Base-by-base conservation (phyloP, 1,140 invertebrate genomes). In the Trichogramma pretiosum region DNA sequence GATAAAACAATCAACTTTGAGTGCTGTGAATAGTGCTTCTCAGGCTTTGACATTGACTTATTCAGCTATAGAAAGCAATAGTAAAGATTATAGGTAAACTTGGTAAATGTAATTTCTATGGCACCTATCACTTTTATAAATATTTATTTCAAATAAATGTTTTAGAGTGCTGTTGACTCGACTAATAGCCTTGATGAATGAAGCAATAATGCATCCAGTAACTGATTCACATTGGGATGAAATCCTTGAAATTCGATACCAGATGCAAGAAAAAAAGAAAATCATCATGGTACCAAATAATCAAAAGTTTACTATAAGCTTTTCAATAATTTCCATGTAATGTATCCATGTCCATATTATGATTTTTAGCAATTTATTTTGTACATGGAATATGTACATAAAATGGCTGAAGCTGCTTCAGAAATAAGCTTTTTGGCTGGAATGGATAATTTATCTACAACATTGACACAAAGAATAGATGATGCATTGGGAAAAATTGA, bases 1-100 rank as follows among this genome's bases (percentile, higher is more conserved):
- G 59, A 63, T 71, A 21, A 63, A 68, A 51, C 63, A 67, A 52
- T 68, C 66, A n/a, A 57, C 61, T 2, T 50, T 70, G 17, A 58
- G 64, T 42, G 56, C 59, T 52, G 61, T 62, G 14, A 70, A 70
- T 21, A 70, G 63, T 55, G 61, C 63, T 42, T 60, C 64, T 13
- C 58, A 64, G 44, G 51, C 58, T 44, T 55, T 71, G 33, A 71
- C 65, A 17, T 26, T 69, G 40, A 61, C 57, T 23, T 69, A 62
- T 46, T 48, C 49, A n/a, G 61, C 67, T 24, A 59, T 71, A 49
- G 62, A 66, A 56, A 54, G 23, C 46, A 54, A 50, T 2, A 66
- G 67, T 54, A 47, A 49, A 36, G 64, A 69, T 35, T 70, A 70
- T 28, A 62, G 66, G 67, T 67, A 60, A 41, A 28, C 26, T 28